Evolutionary conservation across 2,113 vertebrate genomes (phyloP).

Genomic region (Ibidorhyncha struthersii): DNA sequence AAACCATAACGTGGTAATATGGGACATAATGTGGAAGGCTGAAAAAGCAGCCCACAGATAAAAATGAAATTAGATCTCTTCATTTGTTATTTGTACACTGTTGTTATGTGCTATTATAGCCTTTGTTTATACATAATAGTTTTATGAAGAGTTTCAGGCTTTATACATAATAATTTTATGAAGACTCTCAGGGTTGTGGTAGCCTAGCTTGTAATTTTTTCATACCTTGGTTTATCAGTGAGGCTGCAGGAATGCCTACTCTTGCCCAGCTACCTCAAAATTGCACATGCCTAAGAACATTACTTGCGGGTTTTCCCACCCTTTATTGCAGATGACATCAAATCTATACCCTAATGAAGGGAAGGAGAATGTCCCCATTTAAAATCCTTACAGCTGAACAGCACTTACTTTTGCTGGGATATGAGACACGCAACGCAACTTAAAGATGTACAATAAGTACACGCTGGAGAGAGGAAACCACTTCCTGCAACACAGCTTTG

Average conservation of each 20-base stretch:
- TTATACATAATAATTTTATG: not conserved
- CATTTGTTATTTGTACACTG: not conserved
- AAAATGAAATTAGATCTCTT: not conserved
- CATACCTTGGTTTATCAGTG: not conserved
- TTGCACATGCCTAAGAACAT: not conserved
- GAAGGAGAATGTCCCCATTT: not conserved
- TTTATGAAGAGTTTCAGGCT: not conserved
- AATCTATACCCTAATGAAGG: not conserved
- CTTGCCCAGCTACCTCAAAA: not conserved
- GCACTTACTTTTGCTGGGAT: fast-evolving
- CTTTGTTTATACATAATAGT: not conserved
- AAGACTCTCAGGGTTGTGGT: not conserved
- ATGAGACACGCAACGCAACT: not conserved
- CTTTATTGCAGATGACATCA: not conserved
- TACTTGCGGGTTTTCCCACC: not conserved
- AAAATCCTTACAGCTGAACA: not conserved
- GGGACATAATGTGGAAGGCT: not conserved
- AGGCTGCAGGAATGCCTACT: not conserved
- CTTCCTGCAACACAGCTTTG: not conserved
- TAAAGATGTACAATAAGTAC: not conserved
- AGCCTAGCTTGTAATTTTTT: not conserved
- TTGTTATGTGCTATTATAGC: not conserved
- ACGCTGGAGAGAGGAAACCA: not conserved
- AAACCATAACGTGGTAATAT: not conserved
- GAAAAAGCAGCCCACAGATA: not conserved